Evolutionary conservation across 2,113 vertebrate species (phyloP).

Genomic region (Pterocles orientalis): DNA sequence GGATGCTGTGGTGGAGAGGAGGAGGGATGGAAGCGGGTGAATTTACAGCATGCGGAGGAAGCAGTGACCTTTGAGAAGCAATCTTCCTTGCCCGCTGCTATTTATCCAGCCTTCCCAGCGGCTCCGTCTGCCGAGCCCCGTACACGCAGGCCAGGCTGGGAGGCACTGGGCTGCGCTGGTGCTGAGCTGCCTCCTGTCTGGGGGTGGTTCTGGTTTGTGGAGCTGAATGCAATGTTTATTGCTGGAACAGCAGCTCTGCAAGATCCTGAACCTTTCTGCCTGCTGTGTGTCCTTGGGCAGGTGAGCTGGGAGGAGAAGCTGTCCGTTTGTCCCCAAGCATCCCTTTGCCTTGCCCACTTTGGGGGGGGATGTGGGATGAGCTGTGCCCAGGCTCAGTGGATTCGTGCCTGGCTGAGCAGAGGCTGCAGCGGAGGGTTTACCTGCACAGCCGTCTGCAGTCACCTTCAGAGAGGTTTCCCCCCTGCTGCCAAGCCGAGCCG

Average conservation of each 20-base stretch:
- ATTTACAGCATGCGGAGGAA: background rate
- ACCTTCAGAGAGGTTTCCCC: background rate
- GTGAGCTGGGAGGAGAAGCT: background rate
- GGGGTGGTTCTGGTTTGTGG: background rate
- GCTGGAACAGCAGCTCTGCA: background rate
- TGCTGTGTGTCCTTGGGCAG: background rate
- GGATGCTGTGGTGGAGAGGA: background rate
- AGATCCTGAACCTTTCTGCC: background rate
- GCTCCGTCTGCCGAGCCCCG: background rate
- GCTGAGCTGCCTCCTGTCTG: background rate
- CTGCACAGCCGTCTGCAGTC: background rate
- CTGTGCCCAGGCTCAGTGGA: background rate
- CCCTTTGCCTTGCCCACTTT: background rate
- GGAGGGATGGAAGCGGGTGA: background rate
- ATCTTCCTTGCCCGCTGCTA: background rate
- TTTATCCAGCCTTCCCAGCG: background rate
- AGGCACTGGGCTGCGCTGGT: background rate
- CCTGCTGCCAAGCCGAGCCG: fast-evolving
- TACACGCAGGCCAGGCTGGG: fast-evolving
- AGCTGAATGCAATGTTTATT: background rate
- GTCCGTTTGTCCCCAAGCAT: fast-evolving
- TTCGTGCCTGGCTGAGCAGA: background rate
- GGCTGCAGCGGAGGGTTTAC: background rate
- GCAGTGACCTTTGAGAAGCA: constrained; percentile 27
- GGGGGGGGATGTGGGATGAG: background rate